Percentiles rank a stretch among this genome's conserved stretches.
phyloP scores from a whole-genome alignment of 2,888 invertebrate genomes.

The Acanthoscelides obtectus region DNA sequence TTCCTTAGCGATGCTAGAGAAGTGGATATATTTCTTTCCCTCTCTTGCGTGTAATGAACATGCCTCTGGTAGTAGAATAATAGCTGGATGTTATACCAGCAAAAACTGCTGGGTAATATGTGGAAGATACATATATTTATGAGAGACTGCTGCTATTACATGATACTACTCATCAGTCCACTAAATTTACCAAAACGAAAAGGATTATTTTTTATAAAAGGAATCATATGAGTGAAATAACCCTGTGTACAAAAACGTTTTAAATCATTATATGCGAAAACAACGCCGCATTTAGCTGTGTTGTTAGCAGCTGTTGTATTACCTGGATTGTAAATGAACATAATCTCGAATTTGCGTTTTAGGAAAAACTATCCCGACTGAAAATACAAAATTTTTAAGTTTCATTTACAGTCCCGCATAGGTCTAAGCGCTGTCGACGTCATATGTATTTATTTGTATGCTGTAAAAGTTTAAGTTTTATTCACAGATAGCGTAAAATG shows the following conservation, averaged over 20 bases:
- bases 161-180: too few relatives aligned
- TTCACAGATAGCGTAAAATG: neutral
- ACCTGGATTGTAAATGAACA: conserved; percentile 18
- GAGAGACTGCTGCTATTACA: too few relatives aligned
- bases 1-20: too few relatives aligned
- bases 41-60: too few relatives aligned
- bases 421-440: neutral
- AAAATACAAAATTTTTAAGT: neutral
- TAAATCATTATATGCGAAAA: neutral
- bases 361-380: neutral
- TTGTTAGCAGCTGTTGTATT: conserved; percentile 3
- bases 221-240: neutral
- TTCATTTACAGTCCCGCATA: neutral
- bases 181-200: too few relatives aligned
- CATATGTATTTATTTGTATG: neutral
- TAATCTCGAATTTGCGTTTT: neutral
- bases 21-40: too few relatives aligned
- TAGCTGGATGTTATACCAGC: too few relatives aligned
- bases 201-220: neutral
- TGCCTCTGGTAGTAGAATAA: too few relatives aligned
- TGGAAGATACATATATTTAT: too few relatives aligned
- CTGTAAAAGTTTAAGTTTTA: neutral
- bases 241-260: neutral
- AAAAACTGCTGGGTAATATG: too few relatives aligned
- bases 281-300: neutral